These are phyloP conservation scores for Chrysopa pallens DNA, from an alignment of 1,140 invertebrate species.

Conservation along the genomic window DNA sequence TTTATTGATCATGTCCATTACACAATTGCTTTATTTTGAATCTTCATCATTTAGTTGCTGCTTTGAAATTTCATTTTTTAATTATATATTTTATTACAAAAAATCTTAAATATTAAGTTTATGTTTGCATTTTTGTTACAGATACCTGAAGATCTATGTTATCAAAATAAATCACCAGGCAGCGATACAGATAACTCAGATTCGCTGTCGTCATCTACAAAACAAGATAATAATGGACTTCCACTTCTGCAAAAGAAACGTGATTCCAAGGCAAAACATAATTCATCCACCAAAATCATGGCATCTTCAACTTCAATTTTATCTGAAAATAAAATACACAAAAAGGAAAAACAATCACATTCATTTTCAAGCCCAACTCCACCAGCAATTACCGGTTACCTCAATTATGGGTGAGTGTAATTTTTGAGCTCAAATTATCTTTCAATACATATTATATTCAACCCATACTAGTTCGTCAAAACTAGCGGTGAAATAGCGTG, in stretches of 20 bases:
- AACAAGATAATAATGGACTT: background rate
- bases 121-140: background rate
- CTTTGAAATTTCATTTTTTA: too few relatives aligned
- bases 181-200: background rate
- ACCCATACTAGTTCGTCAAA: too few relatives aligned
- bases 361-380: conserved; percentile 1
- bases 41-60: too few relatives aligned
- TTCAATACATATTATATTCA: too few relatives aligned
- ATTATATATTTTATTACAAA: too few relatives aligned
- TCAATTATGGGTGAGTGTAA: background rate
- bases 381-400: background rate
- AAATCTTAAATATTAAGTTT: too few relatives aligned
- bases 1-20: too few relatives aligned
- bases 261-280: background rate
- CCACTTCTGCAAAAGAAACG: background rate
- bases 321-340: background rate
- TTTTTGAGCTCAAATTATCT: background rate
- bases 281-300: background rate
- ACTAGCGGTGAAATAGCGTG: too few relatives aligned
- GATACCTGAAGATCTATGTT: background rate
- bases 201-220: background rate
- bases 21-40: too few relatives aligned
- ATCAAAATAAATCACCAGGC: background rate
- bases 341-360: background rate
- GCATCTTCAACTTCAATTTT: background rate